Evolutionary conservation across 2,888 invertebrate species (phyloP).

Genomic region (Graphium colonna): DNA sequence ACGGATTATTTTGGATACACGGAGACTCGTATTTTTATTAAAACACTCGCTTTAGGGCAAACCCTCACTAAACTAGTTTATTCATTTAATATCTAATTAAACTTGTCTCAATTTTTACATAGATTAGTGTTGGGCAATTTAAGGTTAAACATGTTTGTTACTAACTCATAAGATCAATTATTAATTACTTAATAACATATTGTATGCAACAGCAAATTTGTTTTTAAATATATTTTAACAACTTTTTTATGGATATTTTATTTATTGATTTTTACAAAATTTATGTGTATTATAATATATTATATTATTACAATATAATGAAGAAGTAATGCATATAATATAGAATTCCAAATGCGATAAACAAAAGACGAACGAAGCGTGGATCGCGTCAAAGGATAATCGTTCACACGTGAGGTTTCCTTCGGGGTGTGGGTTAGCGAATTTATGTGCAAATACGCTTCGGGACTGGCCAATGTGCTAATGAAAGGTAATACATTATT

Average conservation of each 20-base stretch:
- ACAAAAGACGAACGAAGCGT: slow-evolving; percentile 45
- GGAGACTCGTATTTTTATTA: slow-evolving; percentile 9
- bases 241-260: no score
- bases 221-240: no score
- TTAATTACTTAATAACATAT: no score
- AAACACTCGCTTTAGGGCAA: background rate
- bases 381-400: slow-evolving; percentile 59
- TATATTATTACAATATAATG: no score
- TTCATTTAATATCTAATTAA: background rate
- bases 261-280: no score
- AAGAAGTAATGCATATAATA: no score
- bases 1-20: slow-evolving; percentile 18
- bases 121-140: no score
- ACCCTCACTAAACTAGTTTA: background rate
- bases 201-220: no score
- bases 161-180: no score
- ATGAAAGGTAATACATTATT: slow-evolving; percentile 80
- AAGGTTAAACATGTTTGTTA: no score
- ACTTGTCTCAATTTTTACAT: background rate
- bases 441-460: slow-evolving; percentile 78
- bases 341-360: background rate
- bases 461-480: slow-evolving; percentile 76
- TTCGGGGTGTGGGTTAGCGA: slow-evolving; percentile 70
- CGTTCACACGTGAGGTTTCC: slow-evolving; percentile 67
- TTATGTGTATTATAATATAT: no score